Evolutionary conservation across 2,888 invertebrate genomes (phyloP).

Genomic region (Drosophila neonasuta): DNA sequence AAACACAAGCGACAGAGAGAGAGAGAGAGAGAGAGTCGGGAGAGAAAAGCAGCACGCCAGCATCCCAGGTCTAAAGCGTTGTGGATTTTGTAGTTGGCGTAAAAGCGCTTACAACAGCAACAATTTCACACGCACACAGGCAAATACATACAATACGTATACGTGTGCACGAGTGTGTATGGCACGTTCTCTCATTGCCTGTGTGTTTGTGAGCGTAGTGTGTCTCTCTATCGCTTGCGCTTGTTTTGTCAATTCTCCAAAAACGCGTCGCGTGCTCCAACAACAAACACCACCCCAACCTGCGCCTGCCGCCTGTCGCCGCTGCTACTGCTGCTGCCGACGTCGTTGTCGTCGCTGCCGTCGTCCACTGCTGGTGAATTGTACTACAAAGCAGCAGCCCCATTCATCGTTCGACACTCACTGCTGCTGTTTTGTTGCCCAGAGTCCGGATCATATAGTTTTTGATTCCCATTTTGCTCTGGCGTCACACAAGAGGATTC

Average conservation of each 20-base stretch:
- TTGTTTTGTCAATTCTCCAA: conserved; percentile 75
- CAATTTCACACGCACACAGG: conserved; percentile 40
- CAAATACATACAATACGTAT: conserved; percentile 8
- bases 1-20: conserved; percentile 11
- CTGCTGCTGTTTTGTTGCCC: conserved; percentile 64
- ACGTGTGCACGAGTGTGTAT: conserved; percentile 10
- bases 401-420: conserved; percentile 69
- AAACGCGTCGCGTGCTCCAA: conserved; percentile 68
- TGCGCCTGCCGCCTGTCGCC: conserved; percentile 48
- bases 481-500: conserved; percentile 36
- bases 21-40: conserved; percentile 19
- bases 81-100: conserved; percentile 60
- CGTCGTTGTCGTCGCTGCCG: conserved; percentile 22
- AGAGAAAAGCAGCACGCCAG: conserved; percentile 31
- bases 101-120: conserved; percentile 64
- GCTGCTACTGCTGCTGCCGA: conserved; percentile 30
- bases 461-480: conserved; percentile 44
- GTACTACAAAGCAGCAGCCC: conserved; percentile 67
- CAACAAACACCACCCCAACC: conserved; percentile 55
- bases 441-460: conserved; percentile 49
- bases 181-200: conserved; percentile 40
- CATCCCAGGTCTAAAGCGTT: conserved; percentile 47
- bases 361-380: conserved; percentile 53
- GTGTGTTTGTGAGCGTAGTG: not conserved
- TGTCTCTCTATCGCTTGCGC: conserved; percentile 55